phyloP scores from a whole-genome alignment of 1,140 invertebrate genomes.

The Pseudomyrmex cubaensis region DNA sequence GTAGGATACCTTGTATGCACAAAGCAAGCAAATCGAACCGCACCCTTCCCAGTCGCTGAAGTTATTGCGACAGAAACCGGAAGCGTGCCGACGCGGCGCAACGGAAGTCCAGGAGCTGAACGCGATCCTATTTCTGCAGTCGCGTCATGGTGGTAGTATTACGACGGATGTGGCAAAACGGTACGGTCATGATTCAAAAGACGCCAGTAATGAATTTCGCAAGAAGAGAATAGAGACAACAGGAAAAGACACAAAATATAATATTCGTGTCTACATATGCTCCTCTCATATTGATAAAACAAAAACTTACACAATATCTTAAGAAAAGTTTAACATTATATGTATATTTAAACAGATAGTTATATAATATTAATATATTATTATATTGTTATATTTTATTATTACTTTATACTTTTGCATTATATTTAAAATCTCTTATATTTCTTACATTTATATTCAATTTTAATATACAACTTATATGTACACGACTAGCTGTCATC shows the following conservation, averaged over 20 bases:
- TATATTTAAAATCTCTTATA: no score
- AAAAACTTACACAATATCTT: constrained; percentile 7
- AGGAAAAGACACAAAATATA: constrained; percentile 1
- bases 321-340: no score
- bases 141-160: constrained; percentile 35
- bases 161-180: constrained; percentile 45
- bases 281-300: background rate
- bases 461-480: no score
- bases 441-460: no score
- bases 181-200: constrained; percentile 15
- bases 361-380: no score
- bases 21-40: constrained; percentile 24
- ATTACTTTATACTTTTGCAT: no score
- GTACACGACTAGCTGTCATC: background rate
- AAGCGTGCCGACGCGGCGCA: constrained; percentile 34
- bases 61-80: constrained; percentile 53
- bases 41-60: constrained; percentile 13
- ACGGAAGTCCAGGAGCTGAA: constrained; percentile 50
- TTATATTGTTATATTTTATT: no score
- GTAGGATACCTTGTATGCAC: constrained; percentile 18
- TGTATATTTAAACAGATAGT: no score
- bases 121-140: constrained; percentile 45
- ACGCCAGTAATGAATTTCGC: constrained; percentile 15
- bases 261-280: background rate
- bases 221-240: background rate